Percentiles rank a stretch among this genome's conserved stretches.
Conservation (phyloP, 2,888 invertebrate species). For the Drosophila meridionalis region DNA sequence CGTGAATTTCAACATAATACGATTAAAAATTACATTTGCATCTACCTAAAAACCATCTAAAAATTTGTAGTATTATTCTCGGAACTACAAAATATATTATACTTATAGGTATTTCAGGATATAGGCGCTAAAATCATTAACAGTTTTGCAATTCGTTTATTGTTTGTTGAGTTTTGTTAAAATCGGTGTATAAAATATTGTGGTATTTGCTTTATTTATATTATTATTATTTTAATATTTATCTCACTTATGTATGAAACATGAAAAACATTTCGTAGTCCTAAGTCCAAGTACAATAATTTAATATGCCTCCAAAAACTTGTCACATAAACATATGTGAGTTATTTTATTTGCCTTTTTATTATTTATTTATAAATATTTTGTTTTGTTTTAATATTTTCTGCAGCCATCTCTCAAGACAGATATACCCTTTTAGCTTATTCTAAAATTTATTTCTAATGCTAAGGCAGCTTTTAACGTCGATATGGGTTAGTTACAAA, state of each 20-base stretch:
- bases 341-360: not conserved
- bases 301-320: conserved; percentile 74
- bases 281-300: conserved; percentile 31
- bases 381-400: conserved; percentile 40
- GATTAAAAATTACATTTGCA: conserved; percentile 23
- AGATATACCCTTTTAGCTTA: conserved; percentile 39
- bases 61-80: conserved; percentile 48
- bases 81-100: conserved; percentile 34
- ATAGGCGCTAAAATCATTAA: conserved; percentile 60
- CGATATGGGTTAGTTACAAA: conserved; percentile 80
- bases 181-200: conserved; percentile 83
- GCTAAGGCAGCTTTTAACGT: conserved; percentile 85
- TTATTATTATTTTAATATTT: conserved; percentile 25
- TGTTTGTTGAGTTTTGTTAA: conserved; percentile 55
- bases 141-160: conserved; percentile 67
- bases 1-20: conserved; percentile 14
- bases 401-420: not conserved
- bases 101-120: conserved; percentile 29
- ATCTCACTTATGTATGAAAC: conserved; percentile 26
- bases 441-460: conserved; percentile 77
- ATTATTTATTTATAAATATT: conserved; percentile 1
- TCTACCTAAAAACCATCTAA: conserved; percentile 63
- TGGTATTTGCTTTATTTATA: conserved; percentile 26
- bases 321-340: conserved; percentile 23
- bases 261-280: conserved; percentile 55